Evolutionary conservation across 2,797 vertebrate genomes (phyloP).

Genomic region (Octomys mimax): DNA sequence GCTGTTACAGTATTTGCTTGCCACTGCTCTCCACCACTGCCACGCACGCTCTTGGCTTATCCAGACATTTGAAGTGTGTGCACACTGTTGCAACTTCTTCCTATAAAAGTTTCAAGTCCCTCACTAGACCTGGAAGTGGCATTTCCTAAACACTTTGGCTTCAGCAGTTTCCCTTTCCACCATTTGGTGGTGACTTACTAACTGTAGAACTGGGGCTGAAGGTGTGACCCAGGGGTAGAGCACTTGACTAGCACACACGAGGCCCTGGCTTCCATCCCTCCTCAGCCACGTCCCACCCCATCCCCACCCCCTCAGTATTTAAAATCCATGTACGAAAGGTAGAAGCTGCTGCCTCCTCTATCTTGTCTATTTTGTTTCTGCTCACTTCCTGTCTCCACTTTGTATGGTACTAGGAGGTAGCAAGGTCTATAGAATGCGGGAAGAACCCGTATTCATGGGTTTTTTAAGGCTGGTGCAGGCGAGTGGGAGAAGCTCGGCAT

Average conservation of each 20-base stretch:
- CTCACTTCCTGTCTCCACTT: background rate
- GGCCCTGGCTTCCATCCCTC: background rate
- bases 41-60: background rate
- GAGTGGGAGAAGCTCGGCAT: background rate
- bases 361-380: background rate
- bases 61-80: background rate
- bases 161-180: background rate
- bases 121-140: background rate
- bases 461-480: background rate
- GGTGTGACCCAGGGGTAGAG: background rate
- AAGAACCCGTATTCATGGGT: accelerated
- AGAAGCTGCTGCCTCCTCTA: background rate
- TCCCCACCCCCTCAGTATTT: background rate
- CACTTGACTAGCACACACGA: background rate
- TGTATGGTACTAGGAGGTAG: background rate
- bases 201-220: background rate
- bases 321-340: background rate
- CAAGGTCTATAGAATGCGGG: too few relatives aligned
- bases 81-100: background rate
- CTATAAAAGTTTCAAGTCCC: background rate
- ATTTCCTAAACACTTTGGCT: background rate
- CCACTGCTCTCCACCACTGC: background rate
- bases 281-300: background rate
- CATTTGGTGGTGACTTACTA: conserved; percentile 33
- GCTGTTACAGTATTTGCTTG: background rate